Percentiles rank a stretch among this genome's conserved stretches.
These are phyloP conservation scores for Pelochelys cantorii DNA, from an alignment of 2,797 vertebrate genomes.

Conservation along the genomic window DNA sequence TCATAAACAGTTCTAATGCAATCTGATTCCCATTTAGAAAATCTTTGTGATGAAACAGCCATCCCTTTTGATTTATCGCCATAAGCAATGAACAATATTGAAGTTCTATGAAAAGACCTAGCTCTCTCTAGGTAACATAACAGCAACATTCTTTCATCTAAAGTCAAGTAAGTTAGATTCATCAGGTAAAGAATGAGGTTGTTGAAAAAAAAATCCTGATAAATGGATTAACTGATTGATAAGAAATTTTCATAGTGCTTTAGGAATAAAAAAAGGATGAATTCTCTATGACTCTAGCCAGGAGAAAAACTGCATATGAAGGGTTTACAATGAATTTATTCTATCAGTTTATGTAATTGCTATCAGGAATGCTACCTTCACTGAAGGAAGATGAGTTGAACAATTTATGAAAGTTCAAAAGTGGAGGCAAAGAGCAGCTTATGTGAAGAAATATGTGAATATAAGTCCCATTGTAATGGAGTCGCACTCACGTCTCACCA, in stretches of 20 bases:
- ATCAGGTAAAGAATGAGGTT: background rate
- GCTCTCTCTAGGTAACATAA: background rate
- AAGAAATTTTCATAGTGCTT: background rate
- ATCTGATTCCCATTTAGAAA: background rate
- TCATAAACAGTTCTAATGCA: background rate
- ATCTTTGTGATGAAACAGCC: background rate
- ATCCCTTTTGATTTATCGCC: background rate
- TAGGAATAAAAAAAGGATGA: background rate
- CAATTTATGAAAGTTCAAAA: background rate
- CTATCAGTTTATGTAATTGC: background rate
- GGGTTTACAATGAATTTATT: background rate
- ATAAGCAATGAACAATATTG: background rate
- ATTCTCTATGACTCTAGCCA: background rate
- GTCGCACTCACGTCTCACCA: too few species aligned
- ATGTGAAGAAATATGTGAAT: background rate
- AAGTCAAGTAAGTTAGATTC: background rate
- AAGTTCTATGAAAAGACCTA: background rate
- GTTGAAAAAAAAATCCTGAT: background rate
- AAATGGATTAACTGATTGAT: background rate
- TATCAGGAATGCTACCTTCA: background rate
- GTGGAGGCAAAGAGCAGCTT: background rate
- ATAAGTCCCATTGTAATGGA: background rate
- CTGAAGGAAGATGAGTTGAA: background rate
- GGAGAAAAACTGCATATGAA: background rate
- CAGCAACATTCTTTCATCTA: background rate